Evolutionary conservation across 2,888 invertebrate genomes (phyloP).

Genomic region (Dasysyrphus albostriatus): DNA sequence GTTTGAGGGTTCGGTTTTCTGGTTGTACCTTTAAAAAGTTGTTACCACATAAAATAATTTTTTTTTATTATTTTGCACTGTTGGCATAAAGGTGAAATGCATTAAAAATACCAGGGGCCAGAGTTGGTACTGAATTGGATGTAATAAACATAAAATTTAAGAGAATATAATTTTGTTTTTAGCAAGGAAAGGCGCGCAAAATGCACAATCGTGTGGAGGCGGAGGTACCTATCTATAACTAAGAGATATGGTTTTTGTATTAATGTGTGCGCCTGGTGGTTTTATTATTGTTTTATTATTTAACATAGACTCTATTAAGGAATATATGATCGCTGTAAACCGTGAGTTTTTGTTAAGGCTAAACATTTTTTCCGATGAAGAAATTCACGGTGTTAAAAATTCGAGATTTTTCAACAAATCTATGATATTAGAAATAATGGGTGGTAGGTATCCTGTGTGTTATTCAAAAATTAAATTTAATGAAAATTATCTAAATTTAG

Average conservation of each 20-base stretch:
- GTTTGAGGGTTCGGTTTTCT: slow-evolving; percentile 37
- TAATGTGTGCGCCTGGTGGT: slow-evolving; percentile 24
- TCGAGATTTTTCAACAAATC: background rate
- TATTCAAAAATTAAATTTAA: too few species aligned
- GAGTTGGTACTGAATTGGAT: slow-evolving; percentile 45
- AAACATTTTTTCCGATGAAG: background rate
- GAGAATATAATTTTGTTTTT: slow-evolving; percentile 60
- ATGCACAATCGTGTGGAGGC: background rate
- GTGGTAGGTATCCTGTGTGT: too few species aligned
- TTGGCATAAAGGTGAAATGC: slow-evolving; percentile 53
- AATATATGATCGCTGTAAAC: background rate
- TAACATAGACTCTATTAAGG: background rate
- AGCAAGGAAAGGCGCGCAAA: background rate
- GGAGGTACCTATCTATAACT: background rate
- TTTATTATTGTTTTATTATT: background rate
- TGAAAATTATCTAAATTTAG: too few species aligned
- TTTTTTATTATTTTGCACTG: background rate
- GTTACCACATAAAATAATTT: slow-evolving; percentile 49
- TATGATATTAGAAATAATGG: too few species aligned
- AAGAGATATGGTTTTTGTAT: background rate
- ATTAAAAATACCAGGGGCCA: slow-evolving; percentile 47
- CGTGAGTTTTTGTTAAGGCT: background rate
- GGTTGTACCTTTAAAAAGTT: slow-evolving; percentile 34
- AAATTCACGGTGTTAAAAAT: background rate
- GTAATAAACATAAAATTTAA: slow-evolving; percentile 69